These are phyloP conservation scores for Drosophila greeni DNA, from an alignment of 2,888 invertebrate genomes.

Conservation along the genomic window DNA sequence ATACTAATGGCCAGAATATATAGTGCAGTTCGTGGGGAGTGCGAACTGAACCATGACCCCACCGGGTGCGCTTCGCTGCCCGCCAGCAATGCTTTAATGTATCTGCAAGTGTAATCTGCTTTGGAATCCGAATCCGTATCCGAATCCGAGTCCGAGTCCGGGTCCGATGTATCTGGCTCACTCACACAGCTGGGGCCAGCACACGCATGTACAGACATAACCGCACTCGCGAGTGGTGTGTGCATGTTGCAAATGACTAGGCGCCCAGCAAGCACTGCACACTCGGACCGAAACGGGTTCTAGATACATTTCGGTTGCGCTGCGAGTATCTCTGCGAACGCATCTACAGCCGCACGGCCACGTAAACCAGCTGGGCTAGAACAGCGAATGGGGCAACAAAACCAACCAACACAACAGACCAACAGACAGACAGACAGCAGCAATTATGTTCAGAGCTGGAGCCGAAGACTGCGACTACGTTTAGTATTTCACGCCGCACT, in stretches of 20 bases:
- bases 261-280: constrained; percentile 54
- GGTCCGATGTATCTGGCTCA: constrained; percentile 29
- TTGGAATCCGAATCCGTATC: not conserved
- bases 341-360: constrained; percentile 51
- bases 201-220: constrained; percentile 33
- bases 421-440: constrained; percentile 29
- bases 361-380: constrained; percentile 69
- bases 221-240: constrained; percentile 53
- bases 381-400: constrained; percentile 37
- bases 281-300: constrained; percentile 57
- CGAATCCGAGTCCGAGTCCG: not conserved
- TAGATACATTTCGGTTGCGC: constrained; percentile 55
- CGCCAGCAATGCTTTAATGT: constrained; percentile 61
- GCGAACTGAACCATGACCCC: constrained; percentile 60
- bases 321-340: constrained; percentile 48
- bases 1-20: constrained; percentile 25
- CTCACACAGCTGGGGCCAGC: constrained; percentile 37
- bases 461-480: constrained; percentile 34
- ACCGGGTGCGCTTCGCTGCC: constrained; percentile 63
- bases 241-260: constrained; percentile 71
- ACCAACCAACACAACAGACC: constrained; percentile 8
- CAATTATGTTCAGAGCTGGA: constrained; percentile 43
- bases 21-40: constrained; percentile 12
- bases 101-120: constrained; percentile 67
- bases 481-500: constrained; percentile 50